Base-by-base conservation (phyloP, 2,888 invertebrate genomes). In the Oligia latruncula region DNA sequence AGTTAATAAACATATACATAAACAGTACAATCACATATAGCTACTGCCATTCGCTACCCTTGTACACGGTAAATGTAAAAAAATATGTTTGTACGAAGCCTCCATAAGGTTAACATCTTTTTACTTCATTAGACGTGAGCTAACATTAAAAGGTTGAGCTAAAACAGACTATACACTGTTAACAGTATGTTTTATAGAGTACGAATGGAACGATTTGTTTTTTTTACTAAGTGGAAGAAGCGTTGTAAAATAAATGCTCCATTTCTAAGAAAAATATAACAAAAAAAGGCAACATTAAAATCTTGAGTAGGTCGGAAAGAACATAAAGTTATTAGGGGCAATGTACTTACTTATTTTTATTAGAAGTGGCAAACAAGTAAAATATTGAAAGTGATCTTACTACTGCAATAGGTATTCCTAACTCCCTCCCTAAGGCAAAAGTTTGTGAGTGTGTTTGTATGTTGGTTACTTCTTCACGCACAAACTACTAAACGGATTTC, bases 71-170 rank as follows among this genome's bases (percentile, higher is more conserved):
- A 67, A 55, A 77, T 65, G 49, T 71, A 40, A 52, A 83, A 40
- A 72, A 64, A 71, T 52, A 74, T 35, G 55, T 78, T 68, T 52
- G 64, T 52, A 78, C 52, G 29, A 17, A 71, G 15, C 55, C 55
- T 62, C 72, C 72, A 83, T 83, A 75, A 78, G 4, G n/a, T 15
- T 52, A 72, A 74, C 71, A 72, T 67, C 60, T 82, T 78, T 83
- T 74, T 65, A 78, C 71, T 83, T 83, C 83, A 74, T 78, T 83
- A 83, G 62, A 64, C 9, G 35, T 35, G 43, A 72, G 35, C 55
- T 49, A 62, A 74, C 64, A 74, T 66, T 78, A 83, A 74, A 64
- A 62, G 67, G 74, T 64, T 49, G 55, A 71, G 49, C 46, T 73
- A 49, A 74, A 78, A 71, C 62, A 67, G 66, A 62, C 46, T 35